A percentile compares a stretch with the other conserved stretches of the same genome.
Conservation (phyloP, 2,113 vertebrate species). For the Chascanopsetta lugubris region DNA sequence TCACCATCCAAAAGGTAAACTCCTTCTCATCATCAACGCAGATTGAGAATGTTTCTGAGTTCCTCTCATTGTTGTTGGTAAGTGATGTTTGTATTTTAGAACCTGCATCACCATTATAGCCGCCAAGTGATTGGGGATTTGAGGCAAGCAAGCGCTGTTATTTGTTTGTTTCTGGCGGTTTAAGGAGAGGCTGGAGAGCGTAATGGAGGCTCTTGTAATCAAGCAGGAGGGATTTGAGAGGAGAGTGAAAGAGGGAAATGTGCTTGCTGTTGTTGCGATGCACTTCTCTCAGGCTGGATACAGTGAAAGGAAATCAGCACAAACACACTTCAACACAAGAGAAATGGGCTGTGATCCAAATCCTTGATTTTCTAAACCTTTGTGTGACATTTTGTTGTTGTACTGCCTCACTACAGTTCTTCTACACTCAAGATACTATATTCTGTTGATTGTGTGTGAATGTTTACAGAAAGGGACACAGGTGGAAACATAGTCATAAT, state of each 20-base stretch:
- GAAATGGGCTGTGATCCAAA: slow-evolving; percentile 7
- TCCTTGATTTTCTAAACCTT: slow-evolving; percentile 8
- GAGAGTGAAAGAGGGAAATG: slow-evolving; percentile 22
- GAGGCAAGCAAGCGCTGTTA: slow-evolving; percentile 15
- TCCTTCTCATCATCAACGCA: neutral
- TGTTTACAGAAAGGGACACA: no score
- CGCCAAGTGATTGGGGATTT: slow-evolving; percentile 24
- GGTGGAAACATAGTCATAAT: no score
- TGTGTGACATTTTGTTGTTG: neutral
- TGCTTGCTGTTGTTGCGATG: slow-evolving; percentile 13
- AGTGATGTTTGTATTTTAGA: slow-evolving; percentile 7
- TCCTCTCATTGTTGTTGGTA: neutral
- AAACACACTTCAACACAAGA: slow-evolving; percentile 3
- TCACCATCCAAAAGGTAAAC: slow-evolving; percentile 97
- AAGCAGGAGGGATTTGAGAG: slow-evolving; percentile 35
- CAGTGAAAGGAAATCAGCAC: neutral
- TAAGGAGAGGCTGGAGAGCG: slow-evolving; percentile 22
- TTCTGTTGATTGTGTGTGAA: neutral
- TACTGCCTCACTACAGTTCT: no score
- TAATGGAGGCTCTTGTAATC: slow-evolving; percentile 51
- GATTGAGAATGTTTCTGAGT: neutral
- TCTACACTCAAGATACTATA: neutral
- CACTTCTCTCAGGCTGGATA: slow-evolving; percentile 22
- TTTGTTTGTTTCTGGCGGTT: slow-evolving; percentile 51
- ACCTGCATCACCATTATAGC: slow-evolving; percentile 40